Base-by-base conservation (phyloP, 2,797 vertebrate genomes). In the Manis javanica region DNA sequence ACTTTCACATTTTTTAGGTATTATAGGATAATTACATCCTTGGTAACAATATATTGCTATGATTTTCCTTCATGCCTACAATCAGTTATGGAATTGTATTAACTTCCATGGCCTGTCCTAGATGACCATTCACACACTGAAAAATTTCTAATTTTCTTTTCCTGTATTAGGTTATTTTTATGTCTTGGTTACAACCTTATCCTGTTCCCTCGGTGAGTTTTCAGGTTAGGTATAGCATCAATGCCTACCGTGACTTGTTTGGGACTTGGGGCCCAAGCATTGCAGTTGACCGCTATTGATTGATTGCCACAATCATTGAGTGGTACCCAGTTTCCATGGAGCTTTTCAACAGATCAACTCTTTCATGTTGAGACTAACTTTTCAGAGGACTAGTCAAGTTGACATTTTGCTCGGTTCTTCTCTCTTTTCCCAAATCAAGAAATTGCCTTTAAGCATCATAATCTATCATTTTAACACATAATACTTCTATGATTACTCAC, bases 141-240 rank as follows among this genome's bases (percentile, higher is more conserved):
- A 91, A 87, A 79, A 66, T 59, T 37, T 96, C 34, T 74, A 31
- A 39, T 53, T 78, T 87, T 94, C 14, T 5, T 94, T 87, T 93
- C 15, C 11, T 88, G 18, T 8, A 5, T 66, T 85, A 78, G 55
- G 26, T 78, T 90, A 39, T 91, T 39, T 79, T 64, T 59, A 19
- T 82, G 31, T 42, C 16, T 92, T 88, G 19, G 10, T 29, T 63
- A 6, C 15, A 29, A 11, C 10, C 26, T 86, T 74, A 26, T 61
- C 19, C 19, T 77, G 37, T 8, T 11, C 42, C 0, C 9, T 42
- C 9, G 18, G 12, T 55, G 24, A 64, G 13, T 29, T 87, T 81
- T 6, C 46, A 26, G 6, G 11, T n/a, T 79, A 37, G 24, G 14
- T 64, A 10, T 72, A 29, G 6, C 26, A 5, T 77, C 34, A 85